These are phyloP conservation scores for Abscondita cerata DNA, from an alignment of 2,888 invertebrate species.

Conservation along the genomic window DNA sequence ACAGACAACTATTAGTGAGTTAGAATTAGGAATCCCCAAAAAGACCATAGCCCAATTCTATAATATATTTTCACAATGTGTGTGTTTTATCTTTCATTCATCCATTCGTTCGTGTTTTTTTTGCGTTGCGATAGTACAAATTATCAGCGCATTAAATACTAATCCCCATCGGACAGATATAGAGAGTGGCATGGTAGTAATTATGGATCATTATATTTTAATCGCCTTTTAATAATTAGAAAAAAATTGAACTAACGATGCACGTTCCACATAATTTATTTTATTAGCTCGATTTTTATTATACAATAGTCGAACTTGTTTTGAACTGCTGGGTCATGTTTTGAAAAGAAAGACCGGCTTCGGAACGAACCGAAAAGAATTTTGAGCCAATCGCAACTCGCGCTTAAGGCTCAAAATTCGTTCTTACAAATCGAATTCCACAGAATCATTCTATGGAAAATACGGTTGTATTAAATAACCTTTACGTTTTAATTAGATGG, in stretches of 20 bases:
- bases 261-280: not conserved
- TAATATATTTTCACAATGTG: no score
- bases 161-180: not conserved
- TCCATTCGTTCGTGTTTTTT: not conserved
- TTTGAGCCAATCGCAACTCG: not conserved
- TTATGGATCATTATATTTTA: not conserved
- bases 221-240: not conserved
- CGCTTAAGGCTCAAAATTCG: slow-evolving; percentile 17
- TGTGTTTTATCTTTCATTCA: slow-evolving; percentile 6
- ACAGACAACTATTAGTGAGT: no score
- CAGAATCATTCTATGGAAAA: slow-evolving; percentile 35
- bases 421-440: slow-evolving; percentile 20
- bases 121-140: not conserved
- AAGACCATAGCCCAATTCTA: no score
- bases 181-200: not conserved
- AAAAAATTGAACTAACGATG: not conserved
- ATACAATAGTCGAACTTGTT: slow-evolving; percentile 9
- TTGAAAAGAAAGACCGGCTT: slow-evolving; percentile 16
- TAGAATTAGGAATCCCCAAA: no score
- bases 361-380: not conserved
- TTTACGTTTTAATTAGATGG: slow-evolving; percentile 36
- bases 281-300: slow-evolving; percentile 2
- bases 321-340: slow-evolving; percentile 21
- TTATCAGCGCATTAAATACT: slow-evolving; percentile 5
- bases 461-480: slow-evolving; percentile 36